Conservation (phyloP, 2,797 vertebrate genomes). For the Macropodus opercularis region DNA sequence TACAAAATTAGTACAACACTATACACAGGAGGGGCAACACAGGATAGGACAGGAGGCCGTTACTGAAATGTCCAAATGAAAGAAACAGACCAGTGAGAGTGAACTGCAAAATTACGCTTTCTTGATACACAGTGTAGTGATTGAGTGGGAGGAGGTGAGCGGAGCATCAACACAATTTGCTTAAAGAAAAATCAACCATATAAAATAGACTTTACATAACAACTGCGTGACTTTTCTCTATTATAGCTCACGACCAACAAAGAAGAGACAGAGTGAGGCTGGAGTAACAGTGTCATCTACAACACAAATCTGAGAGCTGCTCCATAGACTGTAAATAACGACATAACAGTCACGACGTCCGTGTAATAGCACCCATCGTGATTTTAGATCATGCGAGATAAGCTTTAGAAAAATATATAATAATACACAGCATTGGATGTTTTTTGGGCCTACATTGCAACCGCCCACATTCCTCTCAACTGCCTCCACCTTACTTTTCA, state of each 20-base stretch:
- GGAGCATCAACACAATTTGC: conserved; percentile 36
- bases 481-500: conserved; percentile 46
- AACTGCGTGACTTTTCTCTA: conserved; percentile 12
- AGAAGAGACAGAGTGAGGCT: conserved; percentile 13
- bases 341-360: conserved; percentile 15
- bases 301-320: conserved; percentile 37
- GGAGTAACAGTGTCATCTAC: conserved; percentile 24
- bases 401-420: too few relatives aligned
- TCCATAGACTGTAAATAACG: conserved; percentile 35
- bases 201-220: conserved; percentile 41
- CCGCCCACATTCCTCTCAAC: conserved; percentile 38
- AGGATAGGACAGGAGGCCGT: conserved; percentile 41
- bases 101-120: conserved; percentile 33
- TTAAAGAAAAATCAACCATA: conserved; percentile 32
- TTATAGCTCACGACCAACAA: conserved; percentile 32
- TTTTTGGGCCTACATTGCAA: conserved; percentile 49
- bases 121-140: conserved; percentile 33
- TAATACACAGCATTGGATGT: background rate
- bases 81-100: conserved; percentile 32
- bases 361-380: conserved; percentile 8
- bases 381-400: too few relatives aligned
- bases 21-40: conserved; percentile 63
- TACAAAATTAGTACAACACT: conserved; percentile 77
- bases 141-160: conserved; percentile 44
- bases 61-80: conserved; percentile 44